Percentiles rank a stretch among this genome's conserved stretches.
These are phyloP conservation scores for Semaprochilodus insignis DNA, from an alignment of 2,797 vertebrate species.

Conservation along the genomic window DNA sequence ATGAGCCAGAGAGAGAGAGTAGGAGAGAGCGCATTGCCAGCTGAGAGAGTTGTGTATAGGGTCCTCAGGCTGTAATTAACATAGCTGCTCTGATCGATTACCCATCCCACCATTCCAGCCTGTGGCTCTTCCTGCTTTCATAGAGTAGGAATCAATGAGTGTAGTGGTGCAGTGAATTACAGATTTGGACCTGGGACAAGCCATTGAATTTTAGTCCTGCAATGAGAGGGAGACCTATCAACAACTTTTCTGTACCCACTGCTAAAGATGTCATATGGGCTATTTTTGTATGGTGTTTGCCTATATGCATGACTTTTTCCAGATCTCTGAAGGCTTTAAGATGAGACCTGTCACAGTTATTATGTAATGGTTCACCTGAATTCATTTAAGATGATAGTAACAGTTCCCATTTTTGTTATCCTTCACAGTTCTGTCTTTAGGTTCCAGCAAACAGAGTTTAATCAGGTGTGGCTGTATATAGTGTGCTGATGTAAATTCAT, in stretches of 20 bases:
- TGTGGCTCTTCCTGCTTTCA: conserved; percentile 76
- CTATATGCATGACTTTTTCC: background rate
- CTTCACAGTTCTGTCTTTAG: too few relatives aligned
- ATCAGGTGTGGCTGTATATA: too few relatives aligned
- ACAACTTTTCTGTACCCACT: conserved; percentile 10
- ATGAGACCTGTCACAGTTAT: too few relatives aligned
- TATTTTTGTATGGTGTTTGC: background rate
- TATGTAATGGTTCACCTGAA: too few relatives aligned
- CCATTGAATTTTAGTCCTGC: conserved; percentile 63
- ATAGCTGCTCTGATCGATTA: conserved; percentile 74
- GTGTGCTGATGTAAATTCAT: too few relatives aligned
- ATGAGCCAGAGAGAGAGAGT: conserved; percentile 21
- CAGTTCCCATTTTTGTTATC: too few relatives aligned
- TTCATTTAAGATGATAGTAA: too few relatives aligned
- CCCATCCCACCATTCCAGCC: conserved; percentile 72
- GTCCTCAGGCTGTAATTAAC: conserved; percentile 76
- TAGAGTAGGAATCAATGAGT: conserved; percentile 74
- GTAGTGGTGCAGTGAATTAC: conserved; percentile 63
- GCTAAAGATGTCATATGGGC: conserved; percentile 4
- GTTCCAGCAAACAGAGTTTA: too few relatives aligned
- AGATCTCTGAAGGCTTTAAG: background rate
- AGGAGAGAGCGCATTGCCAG: conserved; percentile 12
- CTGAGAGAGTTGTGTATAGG: conserved; percentile 41
- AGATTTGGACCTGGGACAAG: conserved; percentile 63
- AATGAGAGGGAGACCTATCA: conserved; percentile 26